Evolutionary conservation across 2,113 vertebrate genomes (phyloP), one percentile per base, ranked within the genome.

Genomic region (Apaloderma vittatum): DNA sequence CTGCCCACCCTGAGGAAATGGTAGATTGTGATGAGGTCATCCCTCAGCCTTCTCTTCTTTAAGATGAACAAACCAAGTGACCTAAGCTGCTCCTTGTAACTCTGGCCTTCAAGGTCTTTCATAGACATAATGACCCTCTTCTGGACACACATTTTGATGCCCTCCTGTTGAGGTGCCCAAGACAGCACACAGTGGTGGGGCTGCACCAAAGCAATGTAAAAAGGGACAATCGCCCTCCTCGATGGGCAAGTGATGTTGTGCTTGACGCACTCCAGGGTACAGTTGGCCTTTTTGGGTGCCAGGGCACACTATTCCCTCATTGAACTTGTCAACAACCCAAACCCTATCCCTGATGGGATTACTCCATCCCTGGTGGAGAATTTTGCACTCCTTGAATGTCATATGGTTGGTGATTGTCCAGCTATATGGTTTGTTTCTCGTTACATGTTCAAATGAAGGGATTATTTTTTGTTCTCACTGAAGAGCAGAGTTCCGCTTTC

Each of bases 181-280:
- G 74, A 22, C 29, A 26, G 9, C 36, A 29, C 13, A 15, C 32
- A 55, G 24, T 30, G 30, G 6, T 8, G 34, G 17, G 21, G 6
- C 11, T 1, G 1, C 13, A 26, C 6, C 29, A 45, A 16, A 37
- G 16, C 20, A 72, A 14, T 13, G 24, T 5, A n/a, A 24, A 16
- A 7, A 4, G 3, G 21, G 34, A 27, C 14, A 24, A 21, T 57
- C 16, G 15, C 3, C 14, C 55, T 8, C 43, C 48, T 82, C 2
- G 2, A 22, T 5, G 0, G 0, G 14, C 20, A 26, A 32, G 8
- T 0, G 0, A 6, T 45, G 11, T 40, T 58, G 23, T 49, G 22
- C 8, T 70, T 78, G 36, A 15, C 58, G n/a, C 5, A 2, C 7
- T 3, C 18, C n/a, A 54, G 36, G 23, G 11, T 15, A 23, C 0